Evolutionary conservation across 2,797 vertebrate genomes (phyloP).

Genomic region (Gymnothorax javanicus): DNA sequence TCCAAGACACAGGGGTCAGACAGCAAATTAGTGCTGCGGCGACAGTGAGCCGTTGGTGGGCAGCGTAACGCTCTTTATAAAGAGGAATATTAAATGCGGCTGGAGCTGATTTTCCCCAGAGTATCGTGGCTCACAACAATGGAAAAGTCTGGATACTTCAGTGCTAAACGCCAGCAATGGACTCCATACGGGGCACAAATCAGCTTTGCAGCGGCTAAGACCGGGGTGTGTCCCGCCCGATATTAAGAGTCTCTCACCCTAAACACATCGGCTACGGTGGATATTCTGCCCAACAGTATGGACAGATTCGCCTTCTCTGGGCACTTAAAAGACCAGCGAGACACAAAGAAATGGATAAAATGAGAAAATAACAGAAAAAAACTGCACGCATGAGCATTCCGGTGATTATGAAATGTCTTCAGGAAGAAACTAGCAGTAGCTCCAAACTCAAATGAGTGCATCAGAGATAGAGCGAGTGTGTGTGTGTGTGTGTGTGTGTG

Average conservation of each 20-base stretch:
- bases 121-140: not conserved
- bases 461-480: not conserved
- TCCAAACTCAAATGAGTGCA: not conserved
- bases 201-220: constrained; percentile 5
- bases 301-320: not conserved
- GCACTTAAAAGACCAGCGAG: not conserved
- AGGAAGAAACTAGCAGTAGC: not conserved
- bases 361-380: not conserved
- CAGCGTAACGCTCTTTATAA: not conserved
- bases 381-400: not conserved
- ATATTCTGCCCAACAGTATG: not conserved
- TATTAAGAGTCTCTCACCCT: constrained; percentile 14
- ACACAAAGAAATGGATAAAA: not conserved
- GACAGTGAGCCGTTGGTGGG: not conserved
- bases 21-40: not conserved
- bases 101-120: not conserved
- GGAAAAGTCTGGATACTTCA: not conserved
- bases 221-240: not conserved
- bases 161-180: not conserved
- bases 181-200: constrained; percentile 17
- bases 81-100: not conserved
- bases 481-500: constrained; percentile 25
- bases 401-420: not conserved
- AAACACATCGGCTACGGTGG: constrained; percentile 27
- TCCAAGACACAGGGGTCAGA: not conserved